Conservation (phyloP, 1,140 invertebrate species). For the Apolygus lucorum region DNA sequence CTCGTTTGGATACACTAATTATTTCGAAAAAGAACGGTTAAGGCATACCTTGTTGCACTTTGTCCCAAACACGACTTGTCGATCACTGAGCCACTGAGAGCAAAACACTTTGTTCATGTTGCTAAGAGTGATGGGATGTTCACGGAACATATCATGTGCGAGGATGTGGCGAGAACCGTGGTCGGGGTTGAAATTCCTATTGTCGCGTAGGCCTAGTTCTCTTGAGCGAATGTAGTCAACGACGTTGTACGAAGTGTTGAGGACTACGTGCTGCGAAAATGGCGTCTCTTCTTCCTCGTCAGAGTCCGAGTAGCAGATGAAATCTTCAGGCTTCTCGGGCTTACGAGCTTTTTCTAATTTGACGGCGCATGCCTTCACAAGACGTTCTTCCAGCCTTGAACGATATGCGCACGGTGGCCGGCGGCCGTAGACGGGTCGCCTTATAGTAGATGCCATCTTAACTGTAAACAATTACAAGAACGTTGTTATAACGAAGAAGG, state of each 20-base stretch:
- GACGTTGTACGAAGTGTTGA: slow-evolving; percentile 74
- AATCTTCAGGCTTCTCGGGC: slow-evolving; percentile 79
- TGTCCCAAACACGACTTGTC: slow-evolving; percentile 90
- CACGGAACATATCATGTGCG: slow-evolving; percentile 78
- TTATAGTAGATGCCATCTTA: slow-evolving; percentile 50
- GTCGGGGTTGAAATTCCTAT: slow-evolving; percentile 61
- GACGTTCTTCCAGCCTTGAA: slow-evolving; percentile 60
- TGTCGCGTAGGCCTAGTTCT: slow-evolving; percentile 60
- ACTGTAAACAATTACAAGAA: too few relatives aligned
- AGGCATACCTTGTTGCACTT: slow-evolving; percentile 96
- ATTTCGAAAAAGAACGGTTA: too few relatives aligned
- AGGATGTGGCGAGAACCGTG: slow-evolving; percentile 77
- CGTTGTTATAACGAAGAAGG: too few relatives aligned
- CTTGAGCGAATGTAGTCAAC: slow-evolving; percentile 71
- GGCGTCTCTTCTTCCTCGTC: slow-evolving; percentile 76
- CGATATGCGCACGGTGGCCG: slow-evolving; percentile 61
- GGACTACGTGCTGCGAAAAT: slow-evolving; percentile 55
- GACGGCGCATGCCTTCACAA: slow-evolving; percentile 52
- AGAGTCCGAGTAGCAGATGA: slow-evolving; percentile 76
- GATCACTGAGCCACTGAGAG: slow-evolving; percentile 89
- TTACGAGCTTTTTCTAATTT: slow-evolving; percentile 60
- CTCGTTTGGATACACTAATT: too few relatives aligned
- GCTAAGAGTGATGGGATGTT: slow-evolving; percentile 66
- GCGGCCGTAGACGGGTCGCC: slow-evolving; percentile 51
- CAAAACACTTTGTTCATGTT: slow-evolving; percentile 95